A percentile compares a stretch with the other conserved stretches of the same genome.
These are phyloP conservation scores for Melikaiella ostensackeni DNA, from an alignment of 2,888 invertebrate species.

Conservation along the genomic window DNA sequence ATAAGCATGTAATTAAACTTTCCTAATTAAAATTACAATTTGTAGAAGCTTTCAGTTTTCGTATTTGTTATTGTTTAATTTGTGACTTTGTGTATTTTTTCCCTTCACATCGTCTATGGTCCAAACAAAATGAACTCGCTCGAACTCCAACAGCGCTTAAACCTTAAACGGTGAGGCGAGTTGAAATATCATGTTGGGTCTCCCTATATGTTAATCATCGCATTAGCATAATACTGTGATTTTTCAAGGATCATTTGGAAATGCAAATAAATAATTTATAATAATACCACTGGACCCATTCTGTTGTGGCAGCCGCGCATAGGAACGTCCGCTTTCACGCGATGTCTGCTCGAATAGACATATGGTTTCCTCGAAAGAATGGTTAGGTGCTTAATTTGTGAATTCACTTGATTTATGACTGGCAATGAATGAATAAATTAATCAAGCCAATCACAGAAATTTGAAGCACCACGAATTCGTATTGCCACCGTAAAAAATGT, in stretches of 20 bases:
- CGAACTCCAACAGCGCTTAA: constrained; percentile 23
- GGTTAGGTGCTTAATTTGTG: constrained; percentile 12
- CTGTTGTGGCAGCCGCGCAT: constrained; percentile 56
- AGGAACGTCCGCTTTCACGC: constrained; percentile 37
- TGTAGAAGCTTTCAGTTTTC: background rate
- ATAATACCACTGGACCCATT: constrained; percentile 73
- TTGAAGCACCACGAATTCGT: background rate
- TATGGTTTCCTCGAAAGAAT: constrained; percentile 39
- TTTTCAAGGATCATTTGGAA: constrained; percentile 77
- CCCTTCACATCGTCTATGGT: background rate
- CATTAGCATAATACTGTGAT: constrained; percentile 77
- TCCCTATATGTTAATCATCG: constrained; percentile 76
- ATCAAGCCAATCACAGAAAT: constrained; percentile 8
- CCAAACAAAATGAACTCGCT: constrained; percentile 24
- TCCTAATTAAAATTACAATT: background rate
- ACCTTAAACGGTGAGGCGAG: constrained; percentile 55
- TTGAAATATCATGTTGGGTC: constrained; percentile 75
- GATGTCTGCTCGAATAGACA: constrained; percentile 31
- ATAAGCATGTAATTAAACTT: background rate
- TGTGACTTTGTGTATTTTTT: background rate
- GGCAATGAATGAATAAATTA: constrained; percentile 26
- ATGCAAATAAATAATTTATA: constrained; percentile 78
- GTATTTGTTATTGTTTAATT: background rate
- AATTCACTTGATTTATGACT: constrained; percentile 31
- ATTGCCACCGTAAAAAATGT: background rate